Evolutionary conservation across 1,140 invertebrate species (phyloP).

Genomic region (Drosophila nigromelanica): DNA sequence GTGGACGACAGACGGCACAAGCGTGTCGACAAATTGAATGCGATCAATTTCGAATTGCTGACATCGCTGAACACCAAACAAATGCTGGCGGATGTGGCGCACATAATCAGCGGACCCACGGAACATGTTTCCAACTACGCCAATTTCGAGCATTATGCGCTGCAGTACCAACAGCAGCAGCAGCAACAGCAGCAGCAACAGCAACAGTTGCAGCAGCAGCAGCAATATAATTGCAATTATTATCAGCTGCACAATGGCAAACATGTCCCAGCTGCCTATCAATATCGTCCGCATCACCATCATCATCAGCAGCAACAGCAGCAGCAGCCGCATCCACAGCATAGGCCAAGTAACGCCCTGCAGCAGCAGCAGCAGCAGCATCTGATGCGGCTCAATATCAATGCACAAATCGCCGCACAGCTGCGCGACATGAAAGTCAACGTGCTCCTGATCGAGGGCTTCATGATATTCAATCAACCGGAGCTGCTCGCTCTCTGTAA

Average conservation of each 20-base stretch:
- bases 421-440: conserved; percentile 83
- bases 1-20: conserved; percentile 88
- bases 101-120: conserved; percentile 55
- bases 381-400: conserved; percentile 69
- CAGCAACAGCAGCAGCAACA: conserved; percentile 43
- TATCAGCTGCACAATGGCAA: conserved; percentile 38
- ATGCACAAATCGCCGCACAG: conserved; percentile 66
- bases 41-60: conserved; percentile 92
- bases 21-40: conserved; percentile 87
- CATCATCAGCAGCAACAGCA: conserved; percentile 37
- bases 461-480: conserved; percentile 89
- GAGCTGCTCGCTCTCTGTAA: conserved; percentile 88
- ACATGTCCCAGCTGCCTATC: conserved; percentile 20
- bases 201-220: conserved; percentile 40
- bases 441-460: conserved; percentile 90
- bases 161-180: conserved; percentile 69
- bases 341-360: too few species aligned
- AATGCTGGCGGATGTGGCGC: conserved; percentile 85
- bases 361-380: conserved; percentile 46
- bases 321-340: conserved; percentile 45
- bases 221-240: conserved; percentile 31
- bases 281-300: conserved; percentile 23
- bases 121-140: conserved; percentile 43
- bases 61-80: conserved; percentile 90
- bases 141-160: conserved; percentile 73